Evolutionary conservation across 2,888 invertebrate species (phyloP).

Genomic region (Drosophila pullipes): DNA sequence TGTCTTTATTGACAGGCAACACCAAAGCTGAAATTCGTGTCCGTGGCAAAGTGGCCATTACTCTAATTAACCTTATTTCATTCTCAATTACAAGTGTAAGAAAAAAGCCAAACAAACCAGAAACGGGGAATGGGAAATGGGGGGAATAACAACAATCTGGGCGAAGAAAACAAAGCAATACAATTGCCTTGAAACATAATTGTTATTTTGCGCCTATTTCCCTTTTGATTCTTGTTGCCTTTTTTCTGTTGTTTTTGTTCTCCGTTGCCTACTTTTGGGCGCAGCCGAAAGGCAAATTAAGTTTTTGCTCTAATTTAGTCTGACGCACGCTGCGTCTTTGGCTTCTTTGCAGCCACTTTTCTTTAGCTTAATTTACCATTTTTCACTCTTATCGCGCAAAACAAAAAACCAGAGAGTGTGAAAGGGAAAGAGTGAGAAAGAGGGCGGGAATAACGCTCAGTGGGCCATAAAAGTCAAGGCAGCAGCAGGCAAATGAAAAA

Average conservation of each 20-base stretch:
- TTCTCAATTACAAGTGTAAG: slow-evolving; percentile 76
- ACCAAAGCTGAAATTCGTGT: slow-evolving; percentile 5
- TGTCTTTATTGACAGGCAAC: slow-evolving; percentile 41
- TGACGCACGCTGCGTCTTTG: slow-evolving; percentile 67
- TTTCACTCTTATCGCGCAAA: slow-evolving; percentile 77
- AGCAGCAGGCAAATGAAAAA: slow-evolving; percentile 20
- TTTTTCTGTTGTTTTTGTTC: slow-evolving; percentile 20
- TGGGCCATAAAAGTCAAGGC: slow-evolving; percentile 73
- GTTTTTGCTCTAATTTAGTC: slow-evolving; percentile 81
- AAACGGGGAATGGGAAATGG: slow-evolving; percentile 21
- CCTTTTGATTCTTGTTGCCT: slow-evolving; percentile 64
- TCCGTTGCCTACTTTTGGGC: slow-evolving; percentile 67
- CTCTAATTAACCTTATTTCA: slow-evolving; percentile 81
- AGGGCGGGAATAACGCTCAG: slow-evolving; percentile 8
- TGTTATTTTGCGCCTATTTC: slow-evolving; percentile 78
- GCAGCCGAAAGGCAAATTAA: slow-evolving; percentile 79
- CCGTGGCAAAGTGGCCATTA: slow-evolving; percentile 71
- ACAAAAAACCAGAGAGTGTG: slow-evolving; percentile 1
- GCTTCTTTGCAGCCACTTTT: slow-evolving; percentile 56
- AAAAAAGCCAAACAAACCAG: slow-evolving; percentile 48
- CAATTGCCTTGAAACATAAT: slow-evolving; percentile 82
- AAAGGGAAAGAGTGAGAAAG: slow-evolving; percentile 3
- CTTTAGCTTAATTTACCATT: slow-evolving; percentile 80
- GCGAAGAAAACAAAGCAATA: slow-evolving; percentile 67
- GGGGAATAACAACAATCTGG: slow-evolving; percentile 30